Evolutionary conservation across 2,797 vertebrate genomes (phyloP), one percentile per base, ranked within the genome.

Genomic region (Steatocranus sp.): DNA sequence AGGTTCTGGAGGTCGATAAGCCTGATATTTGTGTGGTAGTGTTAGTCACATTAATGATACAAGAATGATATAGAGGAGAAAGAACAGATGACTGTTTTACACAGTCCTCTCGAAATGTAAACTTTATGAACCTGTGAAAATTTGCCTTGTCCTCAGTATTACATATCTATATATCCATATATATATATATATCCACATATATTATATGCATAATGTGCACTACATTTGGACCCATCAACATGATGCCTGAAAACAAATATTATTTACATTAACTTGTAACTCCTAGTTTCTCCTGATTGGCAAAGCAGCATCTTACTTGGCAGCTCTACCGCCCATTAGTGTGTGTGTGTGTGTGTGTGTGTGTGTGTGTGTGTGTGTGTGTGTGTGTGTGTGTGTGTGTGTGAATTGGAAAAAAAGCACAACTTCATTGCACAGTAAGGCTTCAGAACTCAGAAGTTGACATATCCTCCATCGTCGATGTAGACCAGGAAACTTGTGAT

Each of bases 11-110:
- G 81, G 87, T 91, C 80, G 56, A 89, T 89, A 90, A 90, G 83
- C 23, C 66, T 86, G 79, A 83, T 86, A 87, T 89, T 83, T 82
- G 83, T 77, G 79, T 34, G 27, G 79, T 41, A 76, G 84, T 76
- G 76, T 89, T 91, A 91, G 86, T 91, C 87, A 92, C 88, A 93
- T 87, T 78, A 89, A 88, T 79, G 86, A 43, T 87, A 88, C 49
- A 87, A 75, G 74, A 84, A 83, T 84, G 41, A 85, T 79, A 51
- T 17, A 82, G 58, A 83, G 61, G 73, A 58, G 18, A 88, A 48
- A 84, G 70, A 86, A 80, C 80, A 81, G 51, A 78, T 48, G 32
- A 27, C 23, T 66, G 25, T 8, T 48, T 63, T 56, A 61, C 75
- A 58, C 61, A 54, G n/a, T 80, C 8, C 15, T 58, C 38, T 79